Base-by-base conservation (phyloP, 2,888 invertebrate genomes). In the Vannuccia rotundouncinata region DNA sequence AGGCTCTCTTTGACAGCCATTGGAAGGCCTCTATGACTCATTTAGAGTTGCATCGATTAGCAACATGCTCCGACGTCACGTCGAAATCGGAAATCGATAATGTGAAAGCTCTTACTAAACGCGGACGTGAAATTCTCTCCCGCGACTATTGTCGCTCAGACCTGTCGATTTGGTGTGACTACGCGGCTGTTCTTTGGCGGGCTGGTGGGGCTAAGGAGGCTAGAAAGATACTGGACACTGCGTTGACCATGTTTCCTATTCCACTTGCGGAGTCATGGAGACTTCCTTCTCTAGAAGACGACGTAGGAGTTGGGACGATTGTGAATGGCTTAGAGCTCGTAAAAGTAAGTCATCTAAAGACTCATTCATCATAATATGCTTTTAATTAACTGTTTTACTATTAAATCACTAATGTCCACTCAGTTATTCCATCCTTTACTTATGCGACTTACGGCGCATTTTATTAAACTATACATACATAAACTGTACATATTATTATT, bases 131-230 rank as follows among this genome's bases (percentile, higher is more conserved):
- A 17, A 45, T 45, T 45, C 45, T 45, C 45, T 45, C 45, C 10
- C 5, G 45, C 5, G 84, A 83, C 17, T 83, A 84, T 22, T 86
- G 86, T 81, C 83, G 88, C n/a, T 87, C 86, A 80, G 85, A 87
- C 80, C 82, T 88, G 73, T 66, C 83, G 22, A 66, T 88, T 29
- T 88, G 88, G 87, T 83, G 83, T 74, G 83, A 83, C 10, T 88
- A 87, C 81, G 85, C 85, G 28, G 81, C 84, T 45, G 81, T 87
- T 60, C 86, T 87, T 81, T 83, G 83, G 82, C 81, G 82, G 30
- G 82, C 84, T 13, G 85, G 85, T 66, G 85, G 84, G 73, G 79
- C 81, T 28, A 83, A 83, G n/a, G 87, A 86, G 59, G 85, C 86
- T 10, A 74, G 82, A 17, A 84, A 84, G 30, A 84, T 87, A 45